These are phyloP conservation scores for Hycleus cichorii DNA, from an alignment of 1,140 invertebrate genomes.

Conservation along the genomic window DNA sequence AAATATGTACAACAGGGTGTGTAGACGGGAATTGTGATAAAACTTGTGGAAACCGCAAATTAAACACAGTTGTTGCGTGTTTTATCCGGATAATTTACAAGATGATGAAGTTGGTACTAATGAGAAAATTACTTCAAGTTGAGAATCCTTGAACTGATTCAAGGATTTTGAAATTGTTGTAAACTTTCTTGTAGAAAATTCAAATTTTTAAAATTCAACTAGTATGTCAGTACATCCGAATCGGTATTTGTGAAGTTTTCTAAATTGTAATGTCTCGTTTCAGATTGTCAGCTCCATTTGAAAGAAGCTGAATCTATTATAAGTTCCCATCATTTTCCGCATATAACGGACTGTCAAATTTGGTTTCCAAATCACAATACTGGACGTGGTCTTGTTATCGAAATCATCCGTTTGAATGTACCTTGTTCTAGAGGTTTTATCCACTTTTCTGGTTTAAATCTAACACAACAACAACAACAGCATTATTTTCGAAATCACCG, in stretches of 20 bases:
- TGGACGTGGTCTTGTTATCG: constrained; percentile 48
- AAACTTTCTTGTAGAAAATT: too few species aligned
- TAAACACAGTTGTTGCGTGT: constrained; percentile 43
- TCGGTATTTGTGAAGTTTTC: not conserved
- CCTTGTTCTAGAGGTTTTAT: constrained; percentile 52
- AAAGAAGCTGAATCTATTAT: constrained; percentile 29
- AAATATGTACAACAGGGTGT: too few species aligned
- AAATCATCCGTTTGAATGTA: constrained; percentile 54
- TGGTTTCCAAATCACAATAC: constrained; percentile 39
- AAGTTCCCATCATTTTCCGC: constrained; percentile 34
- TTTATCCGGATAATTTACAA: not conserved
- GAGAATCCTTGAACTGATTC: too few species aligned
- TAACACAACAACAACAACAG: constrained; percentile 22
- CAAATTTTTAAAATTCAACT: too few species aligned
- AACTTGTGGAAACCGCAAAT: not conserved
- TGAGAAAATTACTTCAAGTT: too few species aligned
- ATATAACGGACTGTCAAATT: constrained; percentile 36
- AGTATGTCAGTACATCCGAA: too few species aligned
- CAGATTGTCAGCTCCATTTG: constrained; percentile 41
- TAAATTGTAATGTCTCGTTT: constrained; percentile 15
- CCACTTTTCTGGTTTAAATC: constrained; percentile 42
- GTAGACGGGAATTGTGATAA: too few species aligned
- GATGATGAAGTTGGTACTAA: not conserved
- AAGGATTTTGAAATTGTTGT: too few species aligned
- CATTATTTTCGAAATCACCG: constrained; percentile 24